Base-by-base conservation (phyloP, 2,113 vertebrate species). In the Neolamprologus hecqui region DNA sequence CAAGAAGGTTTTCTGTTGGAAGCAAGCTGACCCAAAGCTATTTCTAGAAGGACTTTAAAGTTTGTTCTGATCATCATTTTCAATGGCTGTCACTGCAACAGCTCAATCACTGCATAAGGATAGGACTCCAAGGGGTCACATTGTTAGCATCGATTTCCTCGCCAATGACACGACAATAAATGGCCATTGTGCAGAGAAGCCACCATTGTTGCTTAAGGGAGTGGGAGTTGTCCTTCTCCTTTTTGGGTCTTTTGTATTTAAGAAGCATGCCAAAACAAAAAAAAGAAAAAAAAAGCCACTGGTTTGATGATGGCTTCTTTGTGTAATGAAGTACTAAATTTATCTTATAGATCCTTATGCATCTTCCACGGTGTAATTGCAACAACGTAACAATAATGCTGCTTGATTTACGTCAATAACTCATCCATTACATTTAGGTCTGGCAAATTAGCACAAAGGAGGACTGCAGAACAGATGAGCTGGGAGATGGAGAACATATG, bases 311-410 rank as follows among this genome's bases (percentile, higher is more conserved):
- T 40, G 28, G 47, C 28, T 9, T 84, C 89, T 80, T 58, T 60
- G 54, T 82, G 58, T 90, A 90, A 92, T 92, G 83, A 89, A 88
- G 92, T 82, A 82, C 82, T 19, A 55, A 82, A 95, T 95, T 86
- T 90, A 94, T 95, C 92, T 94, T 93, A 95, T 92, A 91, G 92
- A 92, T 95, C 91, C 88, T 96, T 96, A 95, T 95, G 92, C 93
- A 96, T 95, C 94, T 96, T 94, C 89, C 93, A 94, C 86, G 53
- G 91, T 88, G 81, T 90, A 90, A 93, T 94, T 84, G 93, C 87
- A 77, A 89, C 31, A 45, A 93, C 92, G 91, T 94, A 92, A 92
- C 92, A 90, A 93, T 94, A 94, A 91, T 86, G 80, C 85, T 77
- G 90, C 91, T 89, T 96, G 94, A 96, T 95, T 96, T 95, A 95